A percentile compares a stretch with the other conserved stretches of the same genome.
Evolutionary conservation across 2,888 invertebrate species (phyloP).

Genomic region (Mesoligia furuncula): DNA sequence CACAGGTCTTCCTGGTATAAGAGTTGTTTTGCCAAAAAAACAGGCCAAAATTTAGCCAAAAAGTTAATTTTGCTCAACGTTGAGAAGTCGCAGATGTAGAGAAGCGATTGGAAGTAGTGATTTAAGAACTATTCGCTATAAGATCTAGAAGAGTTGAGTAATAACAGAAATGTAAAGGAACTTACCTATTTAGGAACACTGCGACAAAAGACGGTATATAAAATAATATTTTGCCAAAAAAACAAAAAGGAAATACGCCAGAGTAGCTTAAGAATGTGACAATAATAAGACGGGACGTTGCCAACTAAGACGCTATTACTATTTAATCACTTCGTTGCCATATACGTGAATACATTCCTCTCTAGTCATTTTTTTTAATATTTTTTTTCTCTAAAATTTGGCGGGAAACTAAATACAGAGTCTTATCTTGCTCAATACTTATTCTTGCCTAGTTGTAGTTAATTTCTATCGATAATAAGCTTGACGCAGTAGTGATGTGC

Average conservation of each 20-base stretch:
- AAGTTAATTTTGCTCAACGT: constrained; percentile 66
- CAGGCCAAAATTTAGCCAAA: constrained; percentile 81
- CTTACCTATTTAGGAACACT: constrained; percentile 44
- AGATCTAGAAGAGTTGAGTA: constrained; percentile 30
- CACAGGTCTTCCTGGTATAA: constrained; percentile 84
- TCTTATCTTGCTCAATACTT: constrained; percentile 87
- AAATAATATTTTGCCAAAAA: constrained; percentile 66
- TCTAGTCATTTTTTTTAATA: constrained; percentile 86
- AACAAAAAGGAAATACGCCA: constrained; percentile 69
- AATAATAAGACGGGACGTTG: constrained; percentile 85
- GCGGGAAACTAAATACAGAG: constrained; percentile 76
- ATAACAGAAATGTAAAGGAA: constrained; percentile 37
- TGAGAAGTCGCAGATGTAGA: constrained; percentile 52
- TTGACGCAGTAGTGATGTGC: constrained; percentile 86
- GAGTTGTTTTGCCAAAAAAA: constrained; percentile 83
- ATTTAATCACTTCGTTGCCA: constrained; percentile 76
- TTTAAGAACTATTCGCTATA: constrained; percentile 31
- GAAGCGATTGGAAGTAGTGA: constrained; percentile 9
- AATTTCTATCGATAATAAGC: constrained; percentile 73
- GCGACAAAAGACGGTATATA: constrained; percentile 51
- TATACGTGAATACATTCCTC: constrained; percentile 85
- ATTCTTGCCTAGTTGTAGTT: constrained; percentile 85
- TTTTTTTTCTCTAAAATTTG: constrained; percentile 68
- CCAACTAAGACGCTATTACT: constrained; percentile 82
- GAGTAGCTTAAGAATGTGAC: constrained; percentile 87